Percentiles rank a stretch among this genome's conserved stretches.
phyloP scores from a whole-genome alignment of 2,797 vertebrate genomes.

The Anolis apletophallus region DNA sequence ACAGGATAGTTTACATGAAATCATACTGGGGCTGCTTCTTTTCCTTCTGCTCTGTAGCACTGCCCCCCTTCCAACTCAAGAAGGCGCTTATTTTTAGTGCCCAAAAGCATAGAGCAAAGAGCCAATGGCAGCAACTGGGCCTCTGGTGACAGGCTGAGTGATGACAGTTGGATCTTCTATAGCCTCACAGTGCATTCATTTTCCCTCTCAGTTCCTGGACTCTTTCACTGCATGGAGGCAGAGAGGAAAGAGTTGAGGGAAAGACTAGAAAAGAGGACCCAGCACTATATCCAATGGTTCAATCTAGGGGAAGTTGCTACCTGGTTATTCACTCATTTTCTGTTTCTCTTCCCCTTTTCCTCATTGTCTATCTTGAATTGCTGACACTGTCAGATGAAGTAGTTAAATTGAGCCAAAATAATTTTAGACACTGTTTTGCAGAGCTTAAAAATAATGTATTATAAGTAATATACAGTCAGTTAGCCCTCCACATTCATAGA shows the following conservation, averaged over 20 bases:
- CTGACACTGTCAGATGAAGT: neutral
- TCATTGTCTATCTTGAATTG: neutral
- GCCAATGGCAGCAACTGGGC: neutral
- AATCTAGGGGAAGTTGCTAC: neutral
- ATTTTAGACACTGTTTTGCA: neutral
- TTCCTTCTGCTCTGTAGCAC: neutral
- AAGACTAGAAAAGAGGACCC: neutral
- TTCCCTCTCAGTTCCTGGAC: neutral
- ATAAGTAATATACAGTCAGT: too few species aligned
- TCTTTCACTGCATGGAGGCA: neutral
- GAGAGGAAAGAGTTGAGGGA: neutral
- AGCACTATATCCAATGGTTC: neutral
- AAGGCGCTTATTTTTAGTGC: neutral
- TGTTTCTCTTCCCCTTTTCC: slow-evolving; percentile 16
- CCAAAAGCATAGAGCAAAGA: neutral
- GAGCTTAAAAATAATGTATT: neutral
- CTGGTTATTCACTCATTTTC: neutral
- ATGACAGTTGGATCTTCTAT: neutral
- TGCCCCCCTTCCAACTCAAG: neutral
- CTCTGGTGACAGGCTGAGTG: neutral
- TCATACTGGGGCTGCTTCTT: neutral
- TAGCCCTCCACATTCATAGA: too few species aligned
- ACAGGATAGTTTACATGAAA: neutral
- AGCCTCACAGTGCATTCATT: neutral
- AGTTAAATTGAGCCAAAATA: rapidly evolving